Percentiles rank a stretch among this genome's conserved stretches.
phyloP scores from a whole-genome alignment of 2,888 invertebrate species.

The Scaptomyza parva region DNA sequence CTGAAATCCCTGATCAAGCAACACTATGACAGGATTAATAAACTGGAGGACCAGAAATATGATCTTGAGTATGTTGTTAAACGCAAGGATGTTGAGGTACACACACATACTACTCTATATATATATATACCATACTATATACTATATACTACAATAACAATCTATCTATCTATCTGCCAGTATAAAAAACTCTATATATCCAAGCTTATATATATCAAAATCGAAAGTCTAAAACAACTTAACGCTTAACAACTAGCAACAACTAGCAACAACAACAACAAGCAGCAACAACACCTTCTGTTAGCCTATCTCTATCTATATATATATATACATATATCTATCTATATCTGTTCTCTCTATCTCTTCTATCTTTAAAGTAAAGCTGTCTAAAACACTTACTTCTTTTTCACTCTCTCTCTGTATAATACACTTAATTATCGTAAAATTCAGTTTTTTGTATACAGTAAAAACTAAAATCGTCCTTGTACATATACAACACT shows the following conservation, averaged over 20 bases:
- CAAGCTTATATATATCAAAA: conserved; percentile 55
- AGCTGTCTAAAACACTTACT: conserved; percentile 50
- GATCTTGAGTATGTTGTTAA: conserved; percentile 99
- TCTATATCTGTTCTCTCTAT: conserved; percentile 10
- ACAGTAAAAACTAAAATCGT: conserved; percentile 29
- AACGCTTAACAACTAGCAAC: conserved; percentile 29
- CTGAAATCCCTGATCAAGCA: conserved; percentile 91
- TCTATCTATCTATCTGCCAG: conserved; percentile 36
- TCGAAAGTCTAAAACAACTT: conserved; percentile 53
- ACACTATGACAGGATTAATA: conserved; percentile 94
- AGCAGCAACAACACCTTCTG: conserved; percentile 56
- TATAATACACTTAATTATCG: conserved; percentile 66
- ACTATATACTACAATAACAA: conserved; percentile 41
- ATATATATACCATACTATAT: too few relatives aligned
- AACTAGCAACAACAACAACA: conserved; percentile 36
- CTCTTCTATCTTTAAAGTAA: conserved; percentile 21
- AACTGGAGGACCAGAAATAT: conserved; percentile 97
- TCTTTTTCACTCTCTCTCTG: too few relatives aligned
- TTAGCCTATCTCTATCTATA: conserved; percentile 46
- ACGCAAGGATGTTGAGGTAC: conserved; percentile 99
- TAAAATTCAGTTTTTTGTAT: conserved; percentile 29
- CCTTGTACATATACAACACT: conserved; percentile 49
- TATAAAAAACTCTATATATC: conserved; percentile 30
- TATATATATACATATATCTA: conserved; percentile 20
- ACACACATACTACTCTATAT: conserved; percentile 77